phyloP scores from a whole-genome alignment of 2,888 invertebrate genomes.

The Heliconius hortense region DNA sequence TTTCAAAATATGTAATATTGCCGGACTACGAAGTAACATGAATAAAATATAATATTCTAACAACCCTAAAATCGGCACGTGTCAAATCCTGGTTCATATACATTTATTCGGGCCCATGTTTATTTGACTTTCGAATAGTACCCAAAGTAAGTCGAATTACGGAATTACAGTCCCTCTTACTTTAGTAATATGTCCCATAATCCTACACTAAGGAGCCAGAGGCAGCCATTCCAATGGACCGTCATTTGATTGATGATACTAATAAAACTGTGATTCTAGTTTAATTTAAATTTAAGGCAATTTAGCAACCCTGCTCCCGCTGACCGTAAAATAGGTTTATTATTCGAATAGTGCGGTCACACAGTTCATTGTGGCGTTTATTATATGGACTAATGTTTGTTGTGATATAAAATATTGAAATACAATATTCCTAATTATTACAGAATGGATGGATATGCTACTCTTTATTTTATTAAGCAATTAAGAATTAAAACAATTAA shows the following conservation, averaged over 20 bases:
- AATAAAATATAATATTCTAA: slow-evolving; percentile 19
- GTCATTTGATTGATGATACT: slow-evolving; percentile 80
- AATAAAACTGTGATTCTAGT: slow-evolving; percentile 81
- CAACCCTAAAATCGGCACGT: slow-evolving; percentile 57
- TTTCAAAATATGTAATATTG: background rate
- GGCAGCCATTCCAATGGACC: slow-evolving; percentile 62
- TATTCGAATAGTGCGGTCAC: slow-evolving; percentile 59
- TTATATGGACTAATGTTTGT: slow-evolving; percentile 46
- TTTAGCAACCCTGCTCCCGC: slow-evolving; percentile 69
- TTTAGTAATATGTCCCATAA: slow-evolving; percentile 58
- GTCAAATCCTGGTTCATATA: slow-evolving; percentile 76
- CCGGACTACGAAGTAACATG: background rate
- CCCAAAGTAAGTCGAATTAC: slow-evolving; percentile 51
- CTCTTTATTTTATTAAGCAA: too few relatives aligned
- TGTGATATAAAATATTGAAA: slow-evolving; percentile 29
- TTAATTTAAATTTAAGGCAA: slow-evolving; percentile 82
- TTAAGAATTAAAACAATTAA: too few relatives aligned
- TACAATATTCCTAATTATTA: background rate
- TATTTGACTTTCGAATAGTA: slow-evolving; percentile 75
- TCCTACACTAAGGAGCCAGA: slow-evolving; percentile 50
- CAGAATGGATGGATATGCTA: background rate
- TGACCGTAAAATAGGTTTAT: slow-evolving; percentile 77
- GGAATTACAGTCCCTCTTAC: slow-evolving; percentile 53
- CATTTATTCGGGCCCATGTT: slow-evolving; percentile 76
- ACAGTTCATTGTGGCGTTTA: slow-evolving; percentile 61